Base-by-base conservation (phyloP, 2,797 vertebrate species). In the Clarias pachynema region DNA sequence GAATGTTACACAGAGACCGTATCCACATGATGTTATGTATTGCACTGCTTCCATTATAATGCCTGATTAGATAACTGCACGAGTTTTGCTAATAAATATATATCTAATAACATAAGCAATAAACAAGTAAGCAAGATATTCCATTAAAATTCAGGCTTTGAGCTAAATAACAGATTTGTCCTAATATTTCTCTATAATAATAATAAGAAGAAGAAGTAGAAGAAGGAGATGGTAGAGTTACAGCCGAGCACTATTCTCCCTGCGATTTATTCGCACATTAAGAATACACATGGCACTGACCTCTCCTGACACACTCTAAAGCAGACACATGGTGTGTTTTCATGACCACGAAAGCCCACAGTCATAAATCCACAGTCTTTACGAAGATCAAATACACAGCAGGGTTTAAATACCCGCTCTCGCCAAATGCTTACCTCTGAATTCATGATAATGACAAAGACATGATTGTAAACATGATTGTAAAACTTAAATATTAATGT, bases 191-290 rank as follows among this genome's bases (percentile, higher is more conserved):
- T 40, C 5, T 18, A 29, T 37, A 26, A 65, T 44, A 29, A 57
- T 40, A 65, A 65, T 60, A 40, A 40, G 0, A 40, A 40, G 0
- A 40, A 40, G 5, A 40, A 40, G 40, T 49, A 80, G 40, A 65
- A 65, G 78, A 65, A 80, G n/a, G 60, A 26, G 37, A 29, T 44
- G 9, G 37, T 10, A 18, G 59, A 62, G 57, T 62, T 62, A 53
- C 65, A 24, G 63, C 18, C 66, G 4, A 1, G 53, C 2, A 57
- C 34, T 40, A 82, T 82, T 91, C 90, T 85, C 70, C 57, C 62
- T 86, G 86, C 73, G 91, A 95, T 92, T 93, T 89, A 91, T 94
- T 95, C 94, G 94, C 95, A 91, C 93, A 93, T 91, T 93, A 93
- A 94, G 92, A 94, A 94, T 95, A 93, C 94, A 94, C 93, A 91